A percentile compares a stretch with the other conserved stretches of the same genome.
These are phyloP conservation scores for Diarsia brunnea DNA, from an alignment of 2,888 invertebrate genomes.

Conservation along the genomic window DNA sequence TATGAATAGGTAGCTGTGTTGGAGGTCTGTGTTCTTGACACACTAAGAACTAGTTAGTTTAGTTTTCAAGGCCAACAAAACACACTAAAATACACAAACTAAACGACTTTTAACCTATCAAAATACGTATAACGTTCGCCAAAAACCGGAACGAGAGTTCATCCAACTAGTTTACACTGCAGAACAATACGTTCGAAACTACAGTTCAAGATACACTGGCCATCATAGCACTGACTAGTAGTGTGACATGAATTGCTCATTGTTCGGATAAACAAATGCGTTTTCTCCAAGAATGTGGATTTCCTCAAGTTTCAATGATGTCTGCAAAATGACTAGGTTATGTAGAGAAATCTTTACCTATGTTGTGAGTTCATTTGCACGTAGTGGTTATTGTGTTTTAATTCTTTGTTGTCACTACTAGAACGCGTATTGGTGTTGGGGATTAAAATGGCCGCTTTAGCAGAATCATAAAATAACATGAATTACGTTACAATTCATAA, in stretches of 20 bases:
- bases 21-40: neutral
- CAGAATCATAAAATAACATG: too few relatives aligned
- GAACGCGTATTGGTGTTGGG: neutral
- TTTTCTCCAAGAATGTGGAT: conserved; percentile 50
- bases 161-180: neutral
- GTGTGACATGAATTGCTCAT: conserved; percentile 61
- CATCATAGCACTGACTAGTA: neutral
- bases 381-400: neutral
- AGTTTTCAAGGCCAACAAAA: conserved; percentile 12
- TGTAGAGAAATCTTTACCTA: conserved; percentile 49
- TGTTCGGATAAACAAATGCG: conserved; percentile 58
- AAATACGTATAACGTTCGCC: neutral
- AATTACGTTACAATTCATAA: too few relatives aligned
- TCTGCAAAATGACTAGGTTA: conserved; percentile 36
- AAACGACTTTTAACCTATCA: neutral
- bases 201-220: conserved; percentile 24
- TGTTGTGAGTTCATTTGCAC: conserved; percentile 20
- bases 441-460: too few relatives aligned
- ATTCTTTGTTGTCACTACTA: neutral
- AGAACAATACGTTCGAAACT: neutral
- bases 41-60: neutral
- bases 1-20: too few relatives aligned
- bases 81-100: neutral
- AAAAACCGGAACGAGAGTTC: conserved; percentile 19
- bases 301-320: conserved; percentile 54